Evolutionary conservation across 1,140 invertebrate species (phyloP), one percentile per base, ranked within the genome.

Genomic region (Anastatus disparis): DNA sequence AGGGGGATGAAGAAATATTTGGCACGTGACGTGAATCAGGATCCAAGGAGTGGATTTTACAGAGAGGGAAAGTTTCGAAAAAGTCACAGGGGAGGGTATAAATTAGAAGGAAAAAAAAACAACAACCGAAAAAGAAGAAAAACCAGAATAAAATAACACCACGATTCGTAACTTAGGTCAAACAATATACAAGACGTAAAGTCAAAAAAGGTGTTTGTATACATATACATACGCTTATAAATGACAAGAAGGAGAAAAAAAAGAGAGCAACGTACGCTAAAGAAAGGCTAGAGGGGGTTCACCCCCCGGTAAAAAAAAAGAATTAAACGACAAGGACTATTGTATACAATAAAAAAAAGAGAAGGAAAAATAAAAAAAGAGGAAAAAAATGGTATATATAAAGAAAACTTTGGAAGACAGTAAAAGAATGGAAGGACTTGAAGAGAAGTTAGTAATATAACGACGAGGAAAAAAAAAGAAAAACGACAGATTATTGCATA

Each of bases 381-480:
- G 6, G 56, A 53, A 62, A 26, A n/a, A n/a, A n/a, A 67, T 64
- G 55, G 10, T 20, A n/a, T 46, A 53, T 26, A 53, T 13, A 1
- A 27, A 2, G 22, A 53, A 56, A 42, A n/a, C 22, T 8, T 26
- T 4, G 2, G 13, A 29, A 46, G 20, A 2, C 22, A 22, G 44
- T 2, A 26, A 56, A 31, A 26, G 17, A 20, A 22, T 46, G 13
- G 42, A n/a, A 12, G 17, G 15, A 20, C 24, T n/a, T n/a, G 12
- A 26, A 13, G 42, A n/a, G 42, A 26, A 3, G n/a, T n/a, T n/a
- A n/a, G n/a, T n/a, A n/a, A n/a, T n/a, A 27, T 35, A 31, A 13
- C 44, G 52, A 66, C 52, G 68, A 56, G 55, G 48, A 55, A 38
- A 22, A 29, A 61, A 61, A 61, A 59, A 75, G 59, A 46, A 29